Conservation (phyloP, 92 coral and sea anemone species). For the Zoanthus sociatus region DNA sequence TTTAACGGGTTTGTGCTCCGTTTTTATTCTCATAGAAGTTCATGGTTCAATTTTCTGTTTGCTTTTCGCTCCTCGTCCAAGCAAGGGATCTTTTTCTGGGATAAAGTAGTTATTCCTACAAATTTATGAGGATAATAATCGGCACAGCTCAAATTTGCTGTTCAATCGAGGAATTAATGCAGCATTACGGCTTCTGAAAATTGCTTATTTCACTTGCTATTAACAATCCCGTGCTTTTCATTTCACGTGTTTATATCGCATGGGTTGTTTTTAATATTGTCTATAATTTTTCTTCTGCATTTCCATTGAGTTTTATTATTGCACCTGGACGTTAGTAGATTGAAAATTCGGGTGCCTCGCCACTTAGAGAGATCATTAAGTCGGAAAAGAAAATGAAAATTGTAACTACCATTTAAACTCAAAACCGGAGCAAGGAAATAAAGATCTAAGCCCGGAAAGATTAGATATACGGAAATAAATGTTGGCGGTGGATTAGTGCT, state of each 20-base stretch:
- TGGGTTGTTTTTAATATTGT: neutral
- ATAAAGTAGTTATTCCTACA: neutral
- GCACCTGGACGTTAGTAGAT: conserved; percentile 8
- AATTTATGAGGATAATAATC: neutral
- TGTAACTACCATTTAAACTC: neutral
- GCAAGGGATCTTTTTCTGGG: neutral
- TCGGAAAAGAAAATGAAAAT: neutral
- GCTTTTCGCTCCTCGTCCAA: neutral
- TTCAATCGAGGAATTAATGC: neutral
- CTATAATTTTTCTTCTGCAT: neutral
- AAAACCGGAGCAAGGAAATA: neutral
- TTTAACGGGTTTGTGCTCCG: neutral
- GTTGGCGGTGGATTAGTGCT: neutral
- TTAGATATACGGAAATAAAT: conserved; percentile 11
- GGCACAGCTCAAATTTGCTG: neutral
- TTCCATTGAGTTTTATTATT: neutral
- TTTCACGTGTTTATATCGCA: neutral
- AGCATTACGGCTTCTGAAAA: neutral
- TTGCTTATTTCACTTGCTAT: neutral
- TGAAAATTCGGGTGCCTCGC: neutral
- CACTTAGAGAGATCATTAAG: conserved; percentile 7
- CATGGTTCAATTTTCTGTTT: neutral
- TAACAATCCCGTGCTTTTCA: neutral
- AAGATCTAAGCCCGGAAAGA: neutral
- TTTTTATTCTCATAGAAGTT: neutral